A percentile compares a stretch with the other conserved stretches of the same genome.
Conservation (phyloP, 2,113 vertebrate genomes). For the Myrmecobius fasciatus region DNA sequence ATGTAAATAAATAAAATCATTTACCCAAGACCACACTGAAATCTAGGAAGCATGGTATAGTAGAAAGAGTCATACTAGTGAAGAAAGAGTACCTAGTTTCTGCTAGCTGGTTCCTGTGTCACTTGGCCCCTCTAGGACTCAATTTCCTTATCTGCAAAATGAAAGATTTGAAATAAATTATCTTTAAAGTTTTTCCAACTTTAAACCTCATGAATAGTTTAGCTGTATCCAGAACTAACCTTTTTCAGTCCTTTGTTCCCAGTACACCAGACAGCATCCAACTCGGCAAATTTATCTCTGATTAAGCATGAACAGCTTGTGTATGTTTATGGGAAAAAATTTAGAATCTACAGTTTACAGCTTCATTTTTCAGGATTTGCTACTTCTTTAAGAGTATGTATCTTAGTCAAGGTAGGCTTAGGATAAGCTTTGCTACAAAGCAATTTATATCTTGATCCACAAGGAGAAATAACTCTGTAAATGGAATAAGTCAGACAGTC, state of each 20-base stretch:
- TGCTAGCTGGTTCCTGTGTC: neutral
- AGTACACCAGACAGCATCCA: too few species aligned
- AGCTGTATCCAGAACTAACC: neutral
- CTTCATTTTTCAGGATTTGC: too few species aligned
- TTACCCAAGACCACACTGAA: neutral
- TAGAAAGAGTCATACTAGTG: too few species aligned
- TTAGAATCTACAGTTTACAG: too few species aligned
- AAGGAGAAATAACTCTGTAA: neutral
- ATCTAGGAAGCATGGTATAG: neutral
- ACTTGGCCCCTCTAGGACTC: neutral
- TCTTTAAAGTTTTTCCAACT: neutral
- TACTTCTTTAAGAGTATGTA: neutral
- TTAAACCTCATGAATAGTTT: neutral
- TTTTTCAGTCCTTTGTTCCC: too few species aligned
- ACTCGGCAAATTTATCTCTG: too few species aligned
- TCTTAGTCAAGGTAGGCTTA: neutral
- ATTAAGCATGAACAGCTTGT: too few species aligned
- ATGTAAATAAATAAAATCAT: neutral
- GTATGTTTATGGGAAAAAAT: too few species aligned
- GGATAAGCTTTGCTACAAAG: neutral
- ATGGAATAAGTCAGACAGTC: neutral
- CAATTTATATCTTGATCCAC: neutral
- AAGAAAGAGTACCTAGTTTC: neutral
- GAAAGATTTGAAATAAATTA: too few species aligned
- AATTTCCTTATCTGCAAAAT: too few species aligned